Conservation (phyloP, 2,113 vertebrate genomes). For the Takifugu bimaculatus region DNA sequence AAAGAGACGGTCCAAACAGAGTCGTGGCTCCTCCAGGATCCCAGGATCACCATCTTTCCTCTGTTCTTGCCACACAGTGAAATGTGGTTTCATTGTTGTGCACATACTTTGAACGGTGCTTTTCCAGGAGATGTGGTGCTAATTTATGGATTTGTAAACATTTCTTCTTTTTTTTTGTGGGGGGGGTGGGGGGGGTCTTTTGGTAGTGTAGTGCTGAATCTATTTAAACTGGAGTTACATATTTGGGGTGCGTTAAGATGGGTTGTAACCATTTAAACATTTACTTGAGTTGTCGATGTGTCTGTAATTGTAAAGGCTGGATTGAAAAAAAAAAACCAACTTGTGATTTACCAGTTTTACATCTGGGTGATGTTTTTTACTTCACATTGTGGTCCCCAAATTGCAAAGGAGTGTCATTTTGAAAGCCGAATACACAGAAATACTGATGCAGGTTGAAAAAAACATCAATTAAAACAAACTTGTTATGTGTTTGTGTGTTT, state of each 20-base stretch:
- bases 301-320: conserved; percentile 28
- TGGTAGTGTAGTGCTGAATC: conserved; percentile 64
- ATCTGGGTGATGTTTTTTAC: conserved; percentile 20
- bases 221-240: conserved; percentile 62
- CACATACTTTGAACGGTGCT: conserved; percentile 64
- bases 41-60: conserved; percentile 20
- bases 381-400: conserved; percentile 34
- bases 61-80: conserved; percentile 53
- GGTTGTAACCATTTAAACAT: conserved; percentile 45
- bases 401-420: conserved; percentile 31
- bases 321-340: conserved; percentile 12
- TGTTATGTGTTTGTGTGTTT: conserved; percentile 37
- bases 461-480: conserved; percentile 55
- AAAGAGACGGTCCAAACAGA: conserved; percentile 23
- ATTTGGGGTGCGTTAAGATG: conserved; percentile 37
- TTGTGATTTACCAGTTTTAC: conserved; percentile 30
- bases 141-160: conserved; percentile 68
- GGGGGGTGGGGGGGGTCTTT: conserved; percentile 12
- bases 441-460: conserved; percentile 41
- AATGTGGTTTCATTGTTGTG: conserved; percentile 61
- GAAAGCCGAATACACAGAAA: conserved; percentile 52
- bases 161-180: conserved; percentile 11
- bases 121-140: conserved; percentile 70
- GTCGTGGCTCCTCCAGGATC: conserved; percentile 30
- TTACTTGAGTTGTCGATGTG: conserved; percentile 63